A percentile compares a stretch with the other conserved stretches of the same genome.
These are phyloP conservation scores for Oophaga sylvatica DNA, from an alignment of 2,797 vertebrate genomes.

Conservation along the genomic window DNA sequence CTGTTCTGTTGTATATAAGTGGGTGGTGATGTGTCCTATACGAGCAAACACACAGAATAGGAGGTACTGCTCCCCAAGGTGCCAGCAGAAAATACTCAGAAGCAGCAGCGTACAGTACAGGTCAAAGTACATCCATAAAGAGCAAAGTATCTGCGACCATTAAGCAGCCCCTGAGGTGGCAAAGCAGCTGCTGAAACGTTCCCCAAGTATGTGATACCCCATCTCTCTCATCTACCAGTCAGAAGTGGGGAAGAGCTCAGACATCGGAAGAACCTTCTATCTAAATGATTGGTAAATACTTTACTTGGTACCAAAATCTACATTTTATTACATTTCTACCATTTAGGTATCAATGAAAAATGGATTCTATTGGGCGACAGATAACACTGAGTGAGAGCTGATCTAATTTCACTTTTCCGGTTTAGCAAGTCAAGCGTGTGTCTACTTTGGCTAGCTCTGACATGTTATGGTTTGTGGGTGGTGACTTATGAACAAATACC, in stretches of 20 bases:
- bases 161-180: neutral
- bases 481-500: slow-evolving; percentile 22
- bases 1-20: too few species aligned
- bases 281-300: neutral
- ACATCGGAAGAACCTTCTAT: neutral
- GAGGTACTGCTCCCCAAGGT: too few species aligned
- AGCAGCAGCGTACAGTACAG: neutral
- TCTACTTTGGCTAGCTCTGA: slow-evolving; percentile 6
- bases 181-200: neutral
- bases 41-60: too few species aligned
- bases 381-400: neutral
- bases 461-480: neutral
- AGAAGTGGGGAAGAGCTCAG: neutral
- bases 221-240: neutral
- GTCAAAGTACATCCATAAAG: too few species aligned
- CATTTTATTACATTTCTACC: neutral
- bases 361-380: neutral
- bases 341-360: neutral
- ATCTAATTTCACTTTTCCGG: slow-evolving; percentile 1
- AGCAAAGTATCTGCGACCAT: neutral
- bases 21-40: too few species aligned
- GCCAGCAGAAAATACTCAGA: neutral
- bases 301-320: too few species aligned
- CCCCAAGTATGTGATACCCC: neutral
- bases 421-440: neutral